Evolutionary conservation across 2,797 vertebrate genomes (phyloP).

Genomic region (Pangasius macronema): DNA sequence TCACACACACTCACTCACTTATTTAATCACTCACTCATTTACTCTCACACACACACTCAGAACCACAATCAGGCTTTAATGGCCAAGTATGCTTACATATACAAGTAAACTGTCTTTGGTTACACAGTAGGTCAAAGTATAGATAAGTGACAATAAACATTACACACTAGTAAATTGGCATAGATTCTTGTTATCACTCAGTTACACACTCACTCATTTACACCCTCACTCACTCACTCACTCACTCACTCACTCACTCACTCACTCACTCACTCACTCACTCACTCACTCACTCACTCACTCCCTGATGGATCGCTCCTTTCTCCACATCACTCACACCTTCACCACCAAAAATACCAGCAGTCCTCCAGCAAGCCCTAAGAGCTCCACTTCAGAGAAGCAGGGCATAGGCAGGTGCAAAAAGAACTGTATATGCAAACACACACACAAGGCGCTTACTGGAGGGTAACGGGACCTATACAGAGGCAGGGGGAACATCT

Average conservation of each 20-base stretch:
- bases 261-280: neutral
- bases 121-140: neutral
- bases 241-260: neutral
- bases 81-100: neutral
- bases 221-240: neutral
- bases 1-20: neutral
- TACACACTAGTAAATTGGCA: neutral
- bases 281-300: neutral
- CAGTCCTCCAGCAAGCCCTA: neutral
- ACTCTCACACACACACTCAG: neutral
- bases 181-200: neutral
- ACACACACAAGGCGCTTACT: constrained; percentile 62
- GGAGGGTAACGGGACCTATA: constrained; percentile 65
- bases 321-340: neutral
- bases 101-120: neutral
- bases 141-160: neutral
- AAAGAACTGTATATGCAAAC: constrained; percentile 16
- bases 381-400: neutral
- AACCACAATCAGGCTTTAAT: neutral
- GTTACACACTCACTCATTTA: neutral
- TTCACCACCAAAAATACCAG: neutral
- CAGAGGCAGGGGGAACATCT: constrained; percentile 72
- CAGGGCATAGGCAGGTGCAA: constrained; percentile 1
- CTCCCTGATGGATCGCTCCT: neutral
- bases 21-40: neutral